phyloP scores from a whole-genome alignment of 1,140 invertebrate species.

The Chymomyza costata region DNA sequence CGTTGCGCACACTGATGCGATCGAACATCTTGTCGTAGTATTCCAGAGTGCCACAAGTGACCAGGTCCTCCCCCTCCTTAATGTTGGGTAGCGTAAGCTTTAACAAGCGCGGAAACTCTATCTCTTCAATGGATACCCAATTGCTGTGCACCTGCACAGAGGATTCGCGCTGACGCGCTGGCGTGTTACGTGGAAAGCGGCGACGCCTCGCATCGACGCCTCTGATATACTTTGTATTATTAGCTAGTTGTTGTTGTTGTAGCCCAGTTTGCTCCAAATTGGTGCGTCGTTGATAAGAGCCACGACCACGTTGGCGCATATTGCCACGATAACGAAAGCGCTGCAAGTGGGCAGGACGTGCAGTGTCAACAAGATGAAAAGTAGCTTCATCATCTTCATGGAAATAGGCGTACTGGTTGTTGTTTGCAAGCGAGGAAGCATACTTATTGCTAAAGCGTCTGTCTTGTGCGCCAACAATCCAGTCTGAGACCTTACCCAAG shows the following conservation, averaged over 20 bases:
- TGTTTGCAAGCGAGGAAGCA: constrained; percentile 95
- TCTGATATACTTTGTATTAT: constrained; percentile 77
- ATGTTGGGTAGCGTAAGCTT: constrained; percentile 94
- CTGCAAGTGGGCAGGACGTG: constrained; percentile 88
- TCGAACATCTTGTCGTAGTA: constrained; percentile 98
- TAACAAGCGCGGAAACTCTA: constrained; percentile 96
- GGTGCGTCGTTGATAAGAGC: constrained; percentile 76
- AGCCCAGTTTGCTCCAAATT: constrained; percentile 77
- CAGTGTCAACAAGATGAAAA: constrained; percentile 96
- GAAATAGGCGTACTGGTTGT: constrained; percentile 96
- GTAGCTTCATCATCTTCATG: constrained; percentile 98
- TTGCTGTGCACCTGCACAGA: constrained; percentile 97
- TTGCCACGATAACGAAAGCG: constrained; percentile 88
- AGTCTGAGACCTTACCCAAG: constrained; percentile 98
- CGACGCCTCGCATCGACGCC: constrained; percentile 79
- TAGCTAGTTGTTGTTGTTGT: no score
- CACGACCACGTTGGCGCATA: constrained; percentile 84
- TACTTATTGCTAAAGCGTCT: constrained; percentile 95
- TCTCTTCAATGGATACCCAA: constrained; percentile 98
- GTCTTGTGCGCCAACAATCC: constrained; percentile 94
- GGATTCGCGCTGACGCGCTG: constrained; percentile 96
- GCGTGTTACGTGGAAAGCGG: constrained; percentile 88
- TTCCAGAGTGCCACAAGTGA: constrained; percentile 94
- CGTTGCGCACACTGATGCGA: constrained; percentile 97
- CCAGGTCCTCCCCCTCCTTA: constrained; percentile 87